A percentile compares a stretch with the other conserved stretches of the same genome.
Conservation (phyloP, 2,797 vertebrate species). For the Capromys pilorides region DNA sequence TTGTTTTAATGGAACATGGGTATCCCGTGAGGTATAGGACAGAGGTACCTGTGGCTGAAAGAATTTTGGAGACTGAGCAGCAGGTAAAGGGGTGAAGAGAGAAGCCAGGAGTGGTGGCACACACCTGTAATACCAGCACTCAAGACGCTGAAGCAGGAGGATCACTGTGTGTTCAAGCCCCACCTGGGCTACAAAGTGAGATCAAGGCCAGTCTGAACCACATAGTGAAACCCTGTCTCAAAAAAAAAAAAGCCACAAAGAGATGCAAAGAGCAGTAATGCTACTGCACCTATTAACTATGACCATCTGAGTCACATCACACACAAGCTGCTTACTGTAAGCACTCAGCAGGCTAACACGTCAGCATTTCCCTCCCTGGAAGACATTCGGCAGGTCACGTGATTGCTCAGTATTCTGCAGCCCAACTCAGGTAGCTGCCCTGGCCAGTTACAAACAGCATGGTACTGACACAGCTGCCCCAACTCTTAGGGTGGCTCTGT, state of each 20-base stretch:
- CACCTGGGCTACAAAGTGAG: too few relatives aligned
- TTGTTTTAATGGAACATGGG: neutral
- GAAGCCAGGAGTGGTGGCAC: too few relatives aligned
- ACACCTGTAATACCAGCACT: too few relatives aligned
- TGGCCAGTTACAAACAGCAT: neutral
- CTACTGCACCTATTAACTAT: neutral
- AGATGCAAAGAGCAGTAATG: neutral
- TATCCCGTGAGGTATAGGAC: neutral
- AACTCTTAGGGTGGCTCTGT: neutral
- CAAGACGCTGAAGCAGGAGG: too few relatives aligned
- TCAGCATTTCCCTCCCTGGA: neutral
- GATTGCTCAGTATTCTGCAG: constrained; percentile 30
- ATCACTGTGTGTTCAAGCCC: too few relatives aligned
- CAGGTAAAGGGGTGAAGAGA: constrained; percentile 10
- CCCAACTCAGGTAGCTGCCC: neutral
- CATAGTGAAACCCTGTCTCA: too few relatives aligned
- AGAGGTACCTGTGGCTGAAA: neutral
- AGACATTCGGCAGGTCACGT: neutral
- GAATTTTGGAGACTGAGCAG: constrained; percentile 17
- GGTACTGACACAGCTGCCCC: neutral
- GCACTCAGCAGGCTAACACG: neutral
- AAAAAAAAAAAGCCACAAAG: too few relatives aligned
- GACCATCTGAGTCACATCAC: neutral
- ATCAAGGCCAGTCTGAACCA: too few relatives aligned
- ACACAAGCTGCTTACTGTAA: neutral